A percentile compares a stretch with the other conserved stretches of the same genome.
phyloP scores from a whole-genome alignment of 2,797 vertebrate species.

The Otolemur crassicaudatus region DNA sequence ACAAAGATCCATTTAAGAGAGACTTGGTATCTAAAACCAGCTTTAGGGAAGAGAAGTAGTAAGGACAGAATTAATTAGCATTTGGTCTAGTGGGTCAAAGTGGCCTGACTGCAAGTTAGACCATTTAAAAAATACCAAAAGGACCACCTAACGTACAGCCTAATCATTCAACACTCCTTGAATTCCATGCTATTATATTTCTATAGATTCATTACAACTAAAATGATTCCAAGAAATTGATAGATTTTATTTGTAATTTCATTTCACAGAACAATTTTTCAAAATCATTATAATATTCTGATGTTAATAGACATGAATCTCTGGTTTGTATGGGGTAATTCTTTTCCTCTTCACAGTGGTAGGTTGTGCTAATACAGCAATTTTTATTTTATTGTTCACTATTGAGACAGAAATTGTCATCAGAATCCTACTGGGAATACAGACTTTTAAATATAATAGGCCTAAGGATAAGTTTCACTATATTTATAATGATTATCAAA shows the following conservation, averaged over 20 bases:
- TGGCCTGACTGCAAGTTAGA: neutral
- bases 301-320: constrained; percentile 53
- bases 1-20: neutral
- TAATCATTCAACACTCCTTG: constrained; percentile 55
- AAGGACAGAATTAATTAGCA: constrained; percentile 5
- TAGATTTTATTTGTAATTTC: constrained; percentile 66
- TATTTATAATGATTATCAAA: constrained; percentile 73
- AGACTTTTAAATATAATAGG: constrained; percentile 63
- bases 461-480: constrained; percentile 64
- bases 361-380: constrained; percentile 68
- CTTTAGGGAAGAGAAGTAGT: constrained; percentile 8
- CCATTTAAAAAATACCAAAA: constrained; percentile 21
- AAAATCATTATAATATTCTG: constrained; percentile 56
- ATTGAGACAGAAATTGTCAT: constrained; percentile 73
- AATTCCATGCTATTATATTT: constrained; percentile 65
- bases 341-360: constrained; percentile 62
- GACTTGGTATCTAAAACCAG: neutral
- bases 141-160: neutral
- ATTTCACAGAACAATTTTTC: constrained; percentile 58
- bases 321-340: constrained; percentile 14
- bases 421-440: constrained; percentile 59
- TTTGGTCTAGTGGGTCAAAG: neutral
- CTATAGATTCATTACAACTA: constrained; percentile 62
- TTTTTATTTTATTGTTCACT: constrained; percentile 73
- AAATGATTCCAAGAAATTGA: constrained; percentile 59